Evolutionary conservation across 2,113 vertebrate genomes (phyloP), one percentile per base, ranked within the genome.

Genomic region (Casuarius casuarius): DNA sequence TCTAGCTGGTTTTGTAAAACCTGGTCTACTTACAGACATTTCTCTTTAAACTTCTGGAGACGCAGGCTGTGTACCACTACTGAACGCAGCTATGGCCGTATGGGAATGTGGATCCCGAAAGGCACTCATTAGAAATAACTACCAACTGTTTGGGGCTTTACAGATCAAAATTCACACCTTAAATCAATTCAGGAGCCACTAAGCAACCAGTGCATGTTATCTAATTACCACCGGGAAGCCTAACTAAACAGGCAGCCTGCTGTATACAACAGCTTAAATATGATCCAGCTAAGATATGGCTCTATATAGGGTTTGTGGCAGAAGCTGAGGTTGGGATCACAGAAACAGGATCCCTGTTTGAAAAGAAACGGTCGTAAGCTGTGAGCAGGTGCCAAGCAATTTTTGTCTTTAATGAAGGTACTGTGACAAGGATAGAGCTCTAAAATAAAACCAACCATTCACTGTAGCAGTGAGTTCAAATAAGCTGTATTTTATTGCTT

Each of bases 401-500:
- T 77, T 90, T 81, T 89, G 13, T 42, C n/a, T 91, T 85, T 78
- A 74, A 71, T 51, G 59, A 80, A 65, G 67, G 10, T 33, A 73
- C 20, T 29, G 21, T 87, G 84, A 66, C 44, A 91, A 85, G 44
- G 71, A 90, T 44, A 88, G 58, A 90, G 67, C 1, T 95, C 73
- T 73, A 38, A 73, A 94, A 33, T 7, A 61, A 86, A 82, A 9
- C 11, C 33, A 62, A 22, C 9, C 83, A 9, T 66, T 89, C 31
- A 21, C 29, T 49, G 26, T 28, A 87, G 28, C 54, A 67, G 22
- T 8, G 29, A 86, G 38, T 88, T 67, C 8, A 22, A 92, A 90
- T 63, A 90, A 80, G 14, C 7, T 52, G 9, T 78, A 33, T 77
- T 91, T 91, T 90, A 56, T 88, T 80, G 54, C 51, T 93, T 77